Conservation (phyloP, 2,888 invertebrate species). For the Phaonia tiefii region DNA sequence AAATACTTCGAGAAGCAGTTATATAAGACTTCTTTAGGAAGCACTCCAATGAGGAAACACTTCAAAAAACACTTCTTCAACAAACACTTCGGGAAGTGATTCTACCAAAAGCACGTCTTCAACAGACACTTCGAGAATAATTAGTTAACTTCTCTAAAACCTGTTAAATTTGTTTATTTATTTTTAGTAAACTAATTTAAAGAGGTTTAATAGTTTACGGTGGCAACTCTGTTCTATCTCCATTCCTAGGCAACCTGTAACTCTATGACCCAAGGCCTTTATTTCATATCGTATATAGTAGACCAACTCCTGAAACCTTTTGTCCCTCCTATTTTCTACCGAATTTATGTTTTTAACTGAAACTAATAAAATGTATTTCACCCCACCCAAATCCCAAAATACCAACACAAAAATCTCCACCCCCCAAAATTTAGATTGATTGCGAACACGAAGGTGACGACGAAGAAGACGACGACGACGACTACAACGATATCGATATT, state of each 20-base stretch:
- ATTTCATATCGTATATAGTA: too few relatives aligned
- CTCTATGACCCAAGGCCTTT: background rate
- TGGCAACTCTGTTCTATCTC: slow-evolving; percentile 54
- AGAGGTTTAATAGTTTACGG: too few relatives aligned
- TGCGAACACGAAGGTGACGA: slow-evolving; percentile 77
- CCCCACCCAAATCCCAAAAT: slow-evolving; percentile 29
- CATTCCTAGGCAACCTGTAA: slow-evolving; percentile 32
- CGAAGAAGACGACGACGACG: slow-evolving; percentile 73
- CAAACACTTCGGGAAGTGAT: too few relatives aligned
- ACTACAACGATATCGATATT: slow-evolving; percentile 69
- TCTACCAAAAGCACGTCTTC: too few relatives aligned
- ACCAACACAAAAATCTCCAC: background rate
- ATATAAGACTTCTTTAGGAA: too few relatives aligned
- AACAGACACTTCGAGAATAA: too few relatives aligned
- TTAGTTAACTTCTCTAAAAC: too few relatives aligned
- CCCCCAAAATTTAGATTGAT: slow-evolving; percentile 68
- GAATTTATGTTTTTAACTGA: background rate
- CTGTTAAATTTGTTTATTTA: too few relatives aligned
- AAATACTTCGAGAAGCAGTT: too few relatives aligned
- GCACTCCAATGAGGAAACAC: too few relatives aligned
- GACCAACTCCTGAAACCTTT: background rate
- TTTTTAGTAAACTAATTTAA: too few relatives aligned
- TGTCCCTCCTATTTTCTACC: background rate
- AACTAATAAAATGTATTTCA: slow-evolving; percentile 14
- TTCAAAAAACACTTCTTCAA: too few relatives aligned